phyloP scores from a whole-genome alignment of 1,140 invertebrate species.

The Drosophila funebris region DNA sequence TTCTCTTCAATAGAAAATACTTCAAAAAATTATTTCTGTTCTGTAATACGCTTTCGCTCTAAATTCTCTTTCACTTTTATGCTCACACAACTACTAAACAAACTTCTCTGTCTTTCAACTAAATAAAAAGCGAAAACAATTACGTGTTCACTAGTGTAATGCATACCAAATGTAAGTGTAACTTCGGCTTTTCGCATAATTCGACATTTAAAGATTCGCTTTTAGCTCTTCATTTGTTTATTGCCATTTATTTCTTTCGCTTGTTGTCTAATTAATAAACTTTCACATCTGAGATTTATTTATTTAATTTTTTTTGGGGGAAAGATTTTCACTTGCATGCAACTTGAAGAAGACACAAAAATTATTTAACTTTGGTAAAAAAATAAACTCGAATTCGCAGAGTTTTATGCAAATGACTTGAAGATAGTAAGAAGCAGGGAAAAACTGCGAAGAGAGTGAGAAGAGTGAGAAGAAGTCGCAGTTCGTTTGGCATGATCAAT shows the following conservation, averaged over 20 bases:
- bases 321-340: slow-evolving; percentile 72
- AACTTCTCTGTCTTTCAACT: neutral
- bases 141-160: neutral
- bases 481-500: slow-evolving; percentile 8
- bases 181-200: neutral
- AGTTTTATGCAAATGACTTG: slow-evolving; percentile 72
- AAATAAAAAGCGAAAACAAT: neutral
- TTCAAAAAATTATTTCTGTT: no score
- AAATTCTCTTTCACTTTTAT: neutral
- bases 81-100: no score
- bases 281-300: slow-evolving; percentile 73
- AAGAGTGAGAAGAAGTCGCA: slow-evolving; percentile 5
- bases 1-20: no score
- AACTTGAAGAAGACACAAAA: slow-evolving; percentile 7
- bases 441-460: slow-evolving; percentile 5
- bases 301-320: slow-evolving; percentile 21
- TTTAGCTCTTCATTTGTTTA: slow-evolving; percentile 13
- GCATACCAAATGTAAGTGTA: neutral
- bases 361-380: no score
- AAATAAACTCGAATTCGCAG: slow-evolving; percentile 50
- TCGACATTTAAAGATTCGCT: slow-evolving; percentile 8
- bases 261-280: slow-evolving; percentile 76
- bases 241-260: slow-evolving; percentile 18
- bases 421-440: no score
- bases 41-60: no score